Evolutionary conservation across 2,797 vertebrate genomes (phyloP).

Genomic region (Amniataba percoides): DNA sequence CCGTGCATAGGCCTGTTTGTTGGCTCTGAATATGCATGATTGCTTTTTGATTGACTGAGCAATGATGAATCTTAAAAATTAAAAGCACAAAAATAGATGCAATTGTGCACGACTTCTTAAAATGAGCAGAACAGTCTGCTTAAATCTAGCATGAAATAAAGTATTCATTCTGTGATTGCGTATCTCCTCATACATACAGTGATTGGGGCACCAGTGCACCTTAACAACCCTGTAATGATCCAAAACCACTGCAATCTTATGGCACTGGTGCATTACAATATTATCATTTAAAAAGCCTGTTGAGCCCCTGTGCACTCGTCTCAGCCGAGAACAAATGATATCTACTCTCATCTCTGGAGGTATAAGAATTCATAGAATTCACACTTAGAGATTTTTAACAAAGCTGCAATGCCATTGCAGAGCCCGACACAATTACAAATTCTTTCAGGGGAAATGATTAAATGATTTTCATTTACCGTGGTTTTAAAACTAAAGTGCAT

Average conservation of each 20-base stretch:
- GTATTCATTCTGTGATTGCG: slow-evolving; percentile 73
- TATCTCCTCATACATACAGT: slow-evolving; percentile 56
- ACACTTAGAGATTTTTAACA: slow-evolving; percentile 67
- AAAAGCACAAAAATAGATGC: slow-evolving; percentile 52
- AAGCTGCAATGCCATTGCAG: slow-evolving; percentile 35
- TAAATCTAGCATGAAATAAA: slow-evolving; percentile 82
- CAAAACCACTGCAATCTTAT: slow-evolving; percentile 70
- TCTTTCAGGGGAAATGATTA: slow-evolving; percentile 66
- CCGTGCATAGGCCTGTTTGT: slow-evolving; percentile 43
- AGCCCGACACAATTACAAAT: slow-evolving; percentile 53
- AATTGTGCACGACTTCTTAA: slow-evolving; percentile 56
- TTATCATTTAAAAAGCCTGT: slow-evolving; percentile 73
- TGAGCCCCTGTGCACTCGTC: slow-evolving; percentile 48
- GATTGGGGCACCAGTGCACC: slow-evolving; percentile 60
- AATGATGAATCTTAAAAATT: slow-evolving; percentile 58
- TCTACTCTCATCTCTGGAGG: slow-evolving; percentile 61
- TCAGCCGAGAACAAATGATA: slow-evolving; percentile 64
- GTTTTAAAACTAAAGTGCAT: slow-evolving; percentile 61
- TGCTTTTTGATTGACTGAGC: slow-evolving; percentile 57
- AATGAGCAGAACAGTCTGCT: slow-evolving; percentile 60
- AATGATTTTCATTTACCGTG: slow-evolving; percentile 64
- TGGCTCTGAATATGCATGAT: slow-evolving; percentile 51
- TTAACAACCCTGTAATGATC: slow-evolving; percentile 78
- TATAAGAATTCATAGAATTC: slow-evolving; percentile 70
- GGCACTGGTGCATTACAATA: slow-evolving; percentile 73